Conservation (phyloP, 1,140 invertebrate genomes). For the Cotesia glomerata region DNA sequence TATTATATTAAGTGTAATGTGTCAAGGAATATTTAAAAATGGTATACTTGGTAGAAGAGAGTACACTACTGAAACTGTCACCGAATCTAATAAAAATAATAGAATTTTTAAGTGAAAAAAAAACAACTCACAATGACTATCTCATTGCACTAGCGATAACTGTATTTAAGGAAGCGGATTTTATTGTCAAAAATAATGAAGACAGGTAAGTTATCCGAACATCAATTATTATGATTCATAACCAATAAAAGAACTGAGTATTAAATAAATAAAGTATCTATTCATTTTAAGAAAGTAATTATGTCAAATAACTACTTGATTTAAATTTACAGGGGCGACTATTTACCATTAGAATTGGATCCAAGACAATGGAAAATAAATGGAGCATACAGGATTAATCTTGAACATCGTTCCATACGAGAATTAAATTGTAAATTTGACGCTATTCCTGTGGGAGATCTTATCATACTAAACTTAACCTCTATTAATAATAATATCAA, state of each 20-base stretch:
- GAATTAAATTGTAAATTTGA: slow-evolving; percentile 41
- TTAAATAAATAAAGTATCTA: too few relatives aligned
- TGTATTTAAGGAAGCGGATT: slow-evolving; percentile 44
- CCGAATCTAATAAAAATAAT: slow-evolving; percentile 33
- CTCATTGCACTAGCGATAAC: slow-evolving; percentile 45
- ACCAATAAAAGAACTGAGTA: too few relatives aligned
- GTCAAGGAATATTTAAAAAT: slow-evolving; percentile 1
- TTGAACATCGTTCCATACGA: slow-evolving; percentile 22
- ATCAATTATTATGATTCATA: too few relatives aligned
- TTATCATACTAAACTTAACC: slow-evolving; percentile 43
- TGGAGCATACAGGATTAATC: slow-evolving; percentile 37
- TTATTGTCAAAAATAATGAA: slow-evolving; percentile 21
- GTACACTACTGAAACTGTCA: slow-evolving; percentile 33
- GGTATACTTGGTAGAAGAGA: slow-evolving; percentile 42
- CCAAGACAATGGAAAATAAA: not conserved
- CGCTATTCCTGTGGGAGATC: slow-evolving; percentile 41
- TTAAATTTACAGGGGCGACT: not conserved
- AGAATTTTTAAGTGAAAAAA: slow-evolving; percentile 25
- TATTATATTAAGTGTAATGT: not conserved
- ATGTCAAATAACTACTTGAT: not conserved
- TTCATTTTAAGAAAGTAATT: not conserved
- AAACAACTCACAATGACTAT: slow-evolving; percentile 42
- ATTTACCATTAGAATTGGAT: not conserved
- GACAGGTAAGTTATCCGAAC: slow-evolving; percentile 11
- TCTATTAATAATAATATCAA: slow-evolving; percentile 8